Base-by-base conservation (phyloP, 2,888 invertebrate species). In the Oxytorus armatus region DNA sequence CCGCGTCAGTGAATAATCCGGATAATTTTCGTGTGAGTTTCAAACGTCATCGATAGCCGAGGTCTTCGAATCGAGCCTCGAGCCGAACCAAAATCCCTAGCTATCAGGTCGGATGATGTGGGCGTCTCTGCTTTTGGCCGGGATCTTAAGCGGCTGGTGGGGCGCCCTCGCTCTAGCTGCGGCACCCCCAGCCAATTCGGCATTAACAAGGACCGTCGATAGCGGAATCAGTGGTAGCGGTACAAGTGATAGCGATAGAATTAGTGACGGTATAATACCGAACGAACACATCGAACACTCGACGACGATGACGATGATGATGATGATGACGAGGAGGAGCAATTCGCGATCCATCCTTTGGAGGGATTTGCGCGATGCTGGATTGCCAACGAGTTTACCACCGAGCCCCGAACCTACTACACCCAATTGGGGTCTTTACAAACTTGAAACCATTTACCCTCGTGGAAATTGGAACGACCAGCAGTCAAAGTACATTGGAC, bases 71-170 rank as follows among this genome's bases (percentile, higher is more conserved):
- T 42, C 61, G 55, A 76, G 72, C 79, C 81, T 81, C 81, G 81
- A 70, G 70, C 79, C 79, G 72, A 42, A 59, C 69, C 63, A 47
- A 77, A 29, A 74, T 47, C 72, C 68, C 77, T 74, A 77, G 77
- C 80, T 42, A 74, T 74, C 88, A 89, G 86, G 85, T 88, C 87
- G 89, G 90, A 90, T 89, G 87, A 91, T 91, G 90, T 89, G 91
- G 91, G 89, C 89, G 88, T 89, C 86, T 88, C 87, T 91, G 86
- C 88, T 92, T 86, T 88, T 91, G 85, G 89, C 89, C 86, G 91
- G 90, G 85, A 86, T 91, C 86, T 87, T 91, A 85, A 89, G 90
- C 88, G 91, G 91, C 90, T 91, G 91, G 88, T 90, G 90, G 89
- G 90, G 90, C 87, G 89, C 88, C 84, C 84, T 89, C 79, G 89